Evolutionary conservation across 2,888 invertebrate genomes (phyloP), one percentile per base, ranked within the genome.

Genomic region (Bellardia pandia): DNA sequence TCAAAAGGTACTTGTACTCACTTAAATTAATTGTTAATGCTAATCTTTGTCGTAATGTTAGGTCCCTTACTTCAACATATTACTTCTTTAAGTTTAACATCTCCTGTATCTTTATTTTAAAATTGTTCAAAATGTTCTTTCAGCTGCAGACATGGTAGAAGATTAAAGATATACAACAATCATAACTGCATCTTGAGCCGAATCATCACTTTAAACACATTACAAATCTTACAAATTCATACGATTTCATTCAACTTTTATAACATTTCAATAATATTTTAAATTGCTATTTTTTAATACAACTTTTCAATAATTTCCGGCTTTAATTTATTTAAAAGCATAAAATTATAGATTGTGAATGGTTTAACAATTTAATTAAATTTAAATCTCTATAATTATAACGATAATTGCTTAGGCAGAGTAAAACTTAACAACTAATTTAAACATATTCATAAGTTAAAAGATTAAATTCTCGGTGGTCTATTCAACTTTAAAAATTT

Each of bases 381-480:
- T 77, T 51, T 64, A 64, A 77, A 71, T 83, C 48, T 68, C 53
- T 33, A 56, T 62, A 71, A 56, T 60, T 48, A 33, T 16, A 33
- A n/a, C 13, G 68, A 75, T 53, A 40, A 69, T 51, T 77, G 77
- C 53, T 71, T 83, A 30, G n/a, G 30, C 62, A 9, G 71, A 45
- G 23, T 68, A 68, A 68, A 81, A 45, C 14, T 75, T 85, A 58
- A 75, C 68, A 42, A 71, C 30, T 64, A 64, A 85, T 76, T 85
- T 78, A 74, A 69, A 69, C 58, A 80, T 74, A 82, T 78, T 86
- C 81, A 86, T 74, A 82, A 77, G 74, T 82, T 82, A 77, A 74
- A 64, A 74, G 86, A 86, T 82, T 86, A 82, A 81, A 78, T n/a
- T n/a, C 45, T n/a, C 5, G 86, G 81, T 86, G 86, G 86, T 86